These are phyloP conservation scores for Cebuella pygmaea DNA, from an alignment of 2,797 vertebrate genomes.

Conservation along the genomic window DNA sequence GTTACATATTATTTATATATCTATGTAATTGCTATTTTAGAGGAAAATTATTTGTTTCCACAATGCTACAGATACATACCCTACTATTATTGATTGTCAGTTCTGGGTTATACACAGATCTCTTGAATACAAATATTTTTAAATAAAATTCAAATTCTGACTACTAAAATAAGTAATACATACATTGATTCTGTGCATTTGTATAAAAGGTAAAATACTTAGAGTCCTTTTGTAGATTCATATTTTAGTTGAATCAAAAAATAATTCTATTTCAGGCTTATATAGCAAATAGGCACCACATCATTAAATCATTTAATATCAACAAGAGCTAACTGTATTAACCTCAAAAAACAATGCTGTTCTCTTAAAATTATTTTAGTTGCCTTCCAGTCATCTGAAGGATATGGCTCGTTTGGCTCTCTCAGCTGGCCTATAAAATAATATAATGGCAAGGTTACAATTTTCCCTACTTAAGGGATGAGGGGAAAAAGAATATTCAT, in stretches of 20 bases:
- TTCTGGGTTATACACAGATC: background rate
- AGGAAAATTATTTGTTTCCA: background rate
- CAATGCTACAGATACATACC: background rate
- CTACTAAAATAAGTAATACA: background rate
- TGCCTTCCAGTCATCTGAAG: background rate
- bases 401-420: background rate
- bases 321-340: slow-evolving; percentile 17
- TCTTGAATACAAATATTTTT: background rate
- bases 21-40: background rate
- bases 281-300: background rate
- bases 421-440: background rate
- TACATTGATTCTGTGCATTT: background rate
- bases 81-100: background rate
- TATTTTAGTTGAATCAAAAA: slow-evolving; percentile 35
- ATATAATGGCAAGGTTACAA: slow-evolving; percentile 53
- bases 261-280: background rate
- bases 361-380: slow-evolving; percentile 35
- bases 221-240: background rate
- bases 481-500: slow-evolving; percentile 52
- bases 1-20: background rate
- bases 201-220: background rate
- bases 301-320: slow-evolving; percentile 46
- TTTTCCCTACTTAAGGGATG: slow-evolving; percentile 58
- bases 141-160: background rate
- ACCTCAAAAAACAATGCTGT: background rate